A percentile compares a stretch with the other conserved stretches of the same genome.
These are phyloP conservation scores for Morpho helenor DNA, from an alignment of 2,888 invertebrate genomes.

Conservation along the genomic window DNA sequence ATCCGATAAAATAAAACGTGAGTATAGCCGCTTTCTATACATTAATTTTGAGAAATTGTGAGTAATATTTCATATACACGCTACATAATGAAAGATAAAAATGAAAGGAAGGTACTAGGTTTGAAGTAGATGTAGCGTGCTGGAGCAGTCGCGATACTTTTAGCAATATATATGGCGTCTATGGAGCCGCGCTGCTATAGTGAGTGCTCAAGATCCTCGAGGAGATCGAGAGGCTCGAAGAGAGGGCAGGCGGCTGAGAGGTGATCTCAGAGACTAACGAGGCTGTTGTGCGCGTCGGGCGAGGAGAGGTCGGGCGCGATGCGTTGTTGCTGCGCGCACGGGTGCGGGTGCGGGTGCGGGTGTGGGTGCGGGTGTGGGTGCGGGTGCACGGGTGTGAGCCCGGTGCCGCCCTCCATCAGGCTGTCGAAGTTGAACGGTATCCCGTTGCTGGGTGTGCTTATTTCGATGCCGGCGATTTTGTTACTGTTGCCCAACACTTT, in stretches of 20 bases:
- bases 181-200: slow-evolving; percentile 13
- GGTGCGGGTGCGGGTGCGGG: slow-evolving; percentile 71
- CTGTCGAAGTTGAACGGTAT: slow-evolving; percentile 95
- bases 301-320: slow-evolving; percentile 85
- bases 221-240: slow-evolving; percentile 29
- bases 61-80: too few relatives aligned
- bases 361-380: slow-evolving; percentile 80
- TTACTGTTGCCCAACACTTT: slow-evolving; percentile 64
- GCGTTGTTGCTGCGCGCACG: slow-evolving; percentile 89
- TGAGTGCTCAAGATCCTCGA: slow-evolving; percentile 17
- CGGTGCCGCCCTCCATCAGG: slow-evolving; percentile 95
- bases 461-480: slow-evolving; percentile 88
- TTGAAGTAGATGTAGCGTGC: not conserved
- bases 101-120: too few relatives aligned
- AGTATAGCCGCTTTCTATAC: too few relatives aligned
- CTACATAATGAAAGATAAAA: too few relatives aligned
- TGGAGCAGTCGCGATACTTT: slow-evolving; percentile 12
- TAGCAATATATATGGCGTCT: slow-evolving; percentile 13
- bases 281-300: slow-evolving; percentile 86
- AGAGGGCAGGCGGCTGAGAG: slow-evolving; percentile 35
- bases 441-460: slow-evolving; percentile 92
- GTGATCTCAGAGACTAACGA: slow-evolving; percentile 88
- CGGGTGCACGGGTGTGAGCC: slow-evolving; percentile 88
- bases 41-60: not conserved
- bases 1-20: too few relatives aligned